phyloP scores from a whole-genome alignment of 2,797 vertebrate genomes.

The Cryptoblepharus egeriae region DNA sequence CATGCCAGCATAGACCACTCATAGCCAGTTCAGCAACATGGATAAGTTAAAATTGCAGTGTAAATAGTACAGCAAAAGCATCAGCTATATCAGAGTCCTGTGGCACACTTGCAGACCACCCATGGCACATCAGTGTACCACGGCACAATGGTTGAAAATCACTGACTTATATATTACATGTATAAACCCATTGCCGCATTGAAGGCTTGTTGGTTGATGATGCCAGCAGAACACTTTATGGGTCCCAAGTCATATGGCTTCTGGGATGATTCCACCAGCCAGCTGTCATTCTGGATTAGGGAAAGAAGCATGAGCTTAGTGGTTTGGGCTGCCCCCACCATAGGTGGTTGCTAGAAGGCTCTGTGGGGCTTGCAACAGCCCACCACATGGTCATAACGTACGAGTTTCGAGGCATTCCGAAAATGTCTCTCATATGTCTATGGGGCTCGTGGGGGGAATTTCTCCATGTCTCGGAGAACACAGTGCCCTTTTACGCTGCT shows the following conservation, averaged over 20 bases:
- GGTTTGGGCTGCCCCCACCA: background rate
- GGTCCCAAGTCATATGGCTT: background rate
- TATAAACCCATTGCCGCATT: too few relatives aligned
- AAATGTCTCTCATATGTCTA: background rate
- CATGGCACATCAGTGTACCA: too few relatives aligned
- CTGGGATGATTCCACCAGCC: background rate
- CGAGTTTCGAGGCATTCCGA: background rate
- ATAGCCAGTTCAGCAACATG: too few relatives aligned
- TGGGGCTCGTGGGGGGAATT: background rate
- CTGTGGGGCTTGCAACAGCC: background rate
- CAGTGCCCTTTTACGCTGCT: constrained; percentile 45
- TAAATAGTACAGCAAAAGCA: too few relatives aligned
- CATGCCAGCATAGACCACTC: too few relatives aligned
- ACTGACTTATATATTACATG: too few relatives aligned
- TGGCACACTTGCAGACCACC: too few relatives aligned
- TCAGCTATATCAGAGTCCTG: too few relatives aligned
- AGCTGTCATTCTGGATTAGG: background rate
- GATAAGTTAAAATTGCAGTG: too few relatives aligned
- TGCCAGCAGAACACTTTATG: background rate
- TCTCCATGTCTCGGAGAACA: constrained; percentile 41
- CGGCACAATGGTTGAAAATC: too few relatives aligned
- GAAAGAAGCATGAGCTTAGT: background rate
- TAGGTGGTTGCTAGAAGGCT: background rate
- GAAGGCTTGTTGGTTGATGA: background rate
- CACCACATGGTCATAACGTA: background rate